Evolutionary conservation across 2,888 invertebrate species (phyloP), one percentile per base, ranked within the genome.

Genomic region (Cantharis rufa): DNA sequence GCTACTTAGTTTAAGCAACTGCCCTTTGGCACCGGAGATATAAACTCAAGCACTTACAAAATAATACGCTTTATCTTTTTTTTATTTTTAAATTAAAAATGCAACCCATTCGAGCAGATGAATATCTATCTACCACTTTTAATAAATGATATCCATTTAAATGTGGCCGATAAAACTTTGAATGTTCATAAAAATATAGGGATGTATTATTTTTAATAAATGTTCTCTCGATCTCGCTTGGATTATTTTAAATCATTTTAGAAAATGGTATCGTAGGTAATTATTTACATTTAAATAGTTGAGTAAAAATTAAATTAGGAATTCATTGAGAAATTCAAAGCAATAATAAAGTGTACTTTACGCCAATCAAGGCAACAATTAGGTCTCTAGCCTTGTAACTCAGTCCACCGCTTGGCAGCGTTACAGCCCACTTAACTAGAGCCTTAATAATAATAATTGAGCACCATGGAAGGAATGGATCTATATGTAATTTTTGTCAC

Each of bases 381-480:
- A 82, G 80, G 81, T 77, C 84, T 78, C 83, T 81, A 83, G 84
- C 83, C 83, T 83, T 81, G 81, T 80, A 82, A 80, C 81, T 85
- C 85, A 85, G 85, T 85, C 83, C 84, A 82, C 84, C 82, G 82
- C 83, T 80, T 80, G 79, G 84, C 84, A 85, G 84, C 81, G 82
- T 82, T 82, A 83, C 82, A 82, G 82, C 81, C 83, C 81, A 82
- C 79, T 74, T 82, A 81, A 83, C 82, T 81, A 81, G 77, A 75
- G 77, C 69, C 77, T 77, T 79, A 70, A 76, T 75, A 79, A 48
- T 48, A 48, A 77, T 88, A 88, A 89, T 91, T 91, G 91, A 92
- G 92, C 92, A 92, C 91, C 91, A 90, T 91, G 91, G 92, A 92
- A 92, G 92, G 91, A 92, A 92, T 92, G 88, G 88, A 91, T 90